Percentiles rank a stretch among this genome's conserved stretches.
phyloP scores from a whole-genome alignment of 2,113 vertebrate genomes.

The Misgurnus anguillicaudatus region DNA sequence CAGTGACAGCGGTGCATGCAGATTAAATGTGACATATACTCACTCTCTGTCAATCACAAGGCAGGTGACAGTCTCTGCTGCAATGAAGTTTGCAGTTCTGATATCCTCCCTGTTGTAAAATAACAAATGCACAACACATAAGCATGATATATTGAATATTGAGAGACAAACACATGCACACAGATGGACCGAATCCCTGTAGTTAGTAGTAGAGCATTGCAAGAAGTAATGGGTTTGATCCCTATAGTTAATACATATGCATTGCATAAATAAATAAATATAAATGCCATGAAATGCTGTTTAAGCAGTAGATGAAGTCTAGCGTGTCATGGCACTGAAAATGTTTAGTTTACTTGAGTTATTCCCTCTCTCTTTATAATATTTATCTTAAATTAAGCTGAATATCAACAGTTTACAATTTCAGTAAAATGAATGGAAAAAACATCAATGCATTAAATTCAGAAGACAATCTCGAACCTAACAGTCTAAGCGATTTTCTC shows the following conservation, averaged over 20 bases:
- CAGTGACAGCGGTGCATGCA: neutral
- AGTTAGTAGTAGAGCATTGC: too few species aligned
- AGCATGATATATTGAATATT: neutral
- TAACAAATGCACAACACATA: neutral
- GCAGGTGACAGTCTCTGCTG: conserved; percentile 86
- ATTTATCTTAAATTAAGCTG: neutral
- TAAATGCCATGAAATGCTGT: too few species aligned
- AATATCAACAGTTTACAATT: neutral
- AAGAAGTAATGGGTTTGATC: too few species aligned
- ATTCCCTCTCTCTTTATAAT: too few species aligned
- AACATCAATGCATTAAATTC: neutral
- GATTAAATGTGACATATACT: conserved; percentile 63
- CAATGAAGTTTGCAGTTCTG: conserved; percentile 91
- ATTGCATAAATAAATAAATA: too few species aligned
- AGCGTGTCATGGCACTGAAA: too few species aligned
- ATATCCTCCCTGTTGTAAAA: conserved; percentile 84
- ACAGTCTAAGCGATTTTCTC: neutral
- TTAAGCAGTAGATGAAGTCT: too few species aligned
- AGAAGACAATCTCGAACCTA: neutral
- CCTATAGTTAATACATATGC: too few species aligned
- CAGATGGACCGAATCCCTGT: too few species aligned
- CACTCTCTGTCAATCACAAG: conserved; percentile 97
- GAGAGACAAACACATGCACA: neutral
- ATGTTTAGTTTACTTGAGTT: too few species aligned
- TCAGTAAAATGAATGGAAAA: neutral